Base-by-base conservation (phyloP, 2,113 vertebrate species). In the Rutilus rutilus region DNA sequence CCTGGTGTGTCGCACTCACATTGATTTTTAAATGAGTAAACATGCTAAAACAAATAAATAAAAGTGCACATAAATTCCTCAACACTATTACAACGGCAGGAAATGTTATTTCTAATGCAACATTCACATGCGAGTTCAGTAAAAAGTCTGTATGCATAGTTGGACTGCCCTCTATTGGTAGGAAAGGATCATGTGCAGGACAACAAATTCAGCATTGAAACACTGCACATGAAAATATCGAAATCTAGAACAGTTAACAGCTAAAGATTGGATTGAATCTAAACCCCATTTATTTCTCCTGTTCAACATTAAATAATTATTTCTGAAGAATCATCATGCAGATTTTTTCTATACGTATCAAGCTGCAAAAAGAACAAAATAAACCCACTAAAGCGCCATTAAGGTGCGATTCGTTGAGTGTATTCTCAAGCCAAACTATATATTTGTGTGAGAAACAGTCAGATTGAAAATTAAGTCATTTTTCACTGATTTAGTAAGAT, bases 81-180 rank as follows among this genome's bases (percentile, higher is more conserved):
- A 65, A 21, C 11, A 5, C 36, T 79, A 25, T 27, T 62, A 45
- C 14, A 80, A 80, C 59, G 6, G 8, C 8, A 30, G 33, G 6
- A 50, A 45, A 15, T 47, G 14, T 8, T 10, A 27, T 25, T 45
- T 79, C 23, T 60, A 79, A 79, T 17, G 33, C 5, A 60, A n/a
- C 33, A n/a, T 30, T 33, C 19, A 33, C 10, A 17, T 39, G 39
- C 45, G 36, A 74, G 73, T 45, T 71, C 7, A 23, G 19, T 25
- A 64, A 33, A 17, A 65, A 33, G 15, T 33, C 30, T 76, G 54
- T 88, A 74, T 89, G 30, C 82, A 91, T 82, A 85, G 82, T 88
- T 89, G 86, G 83, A 91, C 76, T 90, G 93, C 91, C 57, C 92
- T 91, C 95, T 95, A 84, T 83, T 94, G 95, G 92, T 14, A 25